Base-by-base conservation (phyloP, 2,888 invertebrate genomes). In the Chelonus formosanus region DNA sequence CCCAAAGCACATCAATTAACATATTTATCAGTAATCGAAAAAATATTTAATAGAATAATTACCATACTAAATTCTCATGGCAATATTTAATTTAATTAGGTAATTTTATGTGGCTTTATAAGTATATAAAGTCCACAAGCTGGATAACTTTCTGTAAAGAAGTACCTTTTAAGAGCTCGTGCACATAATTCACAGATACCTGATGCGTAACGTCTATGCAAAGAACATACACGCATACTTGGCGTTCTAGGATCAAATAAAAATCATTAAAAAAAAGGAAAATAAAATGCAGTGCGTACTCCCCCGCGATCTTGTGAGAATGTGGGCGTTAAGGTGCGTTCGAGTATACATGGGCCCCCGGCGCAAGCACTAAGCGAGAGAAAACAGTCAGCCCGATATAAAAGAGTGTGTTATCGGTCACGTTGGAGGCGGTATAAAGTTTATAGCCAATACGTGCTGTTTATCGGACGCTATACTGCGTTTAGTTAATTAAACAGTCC, bases 401-500 rank as follows among this genome's bases (percentile, higher is more conserved):
- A 68, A 66, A 69, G 68, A 63, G 65, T 58, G 76, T 69, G 75
- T 80, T 78, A 78, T 80, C 78, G 74, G 73, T 70, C 71, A 70
- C 70, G 71, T 74, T 72, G 78, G 76, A 75, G 74, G 75, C 78
- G 74, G 72, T 63, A 58, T 70, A 56, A 74, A 77, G 70, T 81
- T 81, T 80, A 80, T 77, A 71, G 74, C 73, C 72, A 74, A 76
- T 78, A 76, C 76, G 74, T 74, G 76, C 63, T 74, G 72, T 78
- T 79, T 79, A 80, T 80, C 76, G 75, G 69, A 71, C 67, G 71
- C 68, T 67, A 69, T 70, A 74, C 71, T 69, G 69, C 75, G 70
- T 78, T 79, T 77, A 78, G 74, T 78, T 80, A 79, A 81, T 80
- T 79, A 78, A 81, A 79, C 71, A 75, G 68, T 71, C 68, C 52